phyloP scores from a whole-genome alignment of 2,113 vertebrate genomes.

The Sula dactylatra region DNA sequence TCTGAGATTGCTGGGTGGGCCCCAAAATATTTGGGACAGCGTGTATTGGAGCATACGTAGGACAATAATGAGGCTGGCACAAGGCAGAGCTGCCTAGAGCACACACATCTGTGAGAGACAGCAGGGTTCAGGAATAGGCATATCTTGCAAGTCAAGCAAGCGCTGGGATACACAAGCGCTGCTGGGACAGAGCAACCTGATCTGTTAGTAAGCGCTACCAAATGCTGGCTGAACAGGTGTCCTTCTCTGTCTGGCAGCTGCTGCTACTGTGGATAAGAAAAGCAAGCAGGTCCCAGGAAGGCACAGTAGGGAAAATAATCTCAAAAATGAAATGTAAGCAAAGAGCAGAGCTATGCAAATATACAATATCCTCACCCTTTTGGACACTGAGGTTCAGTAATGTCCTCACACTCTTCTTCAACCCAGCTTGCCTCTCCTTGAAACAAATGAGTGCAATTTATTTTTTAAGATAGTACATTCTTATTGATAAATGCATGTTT shows the following conservation, averaged over 20 bases:
- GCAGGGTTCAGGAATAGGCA: background rate
- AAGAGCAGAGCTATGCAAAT: conserved; percentile 24
- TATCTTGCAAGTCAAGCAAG: background rate
- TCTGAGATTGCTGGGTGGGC: background rate
- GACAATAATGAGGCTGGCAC: background rate
- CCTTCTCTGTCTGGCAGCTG: background rate
- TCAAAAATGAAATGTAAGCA: background rate
- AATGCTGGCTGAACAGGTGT: background rate
- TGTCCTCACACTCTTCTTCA: conserved; percentile 75
- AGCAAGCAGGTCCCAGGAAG: background rate
- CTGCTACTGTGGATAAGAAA: background rate
- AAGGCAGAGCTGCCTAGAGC: background rate
- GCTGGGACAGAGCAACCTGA: background rate
- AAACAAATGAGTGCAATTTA: conserved; percentile 51
- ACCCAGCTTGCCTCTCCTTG: conserved; percentile 79
- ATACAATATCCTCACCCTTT: conserved; percentile 72
- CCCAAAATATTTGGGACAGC: background rate
- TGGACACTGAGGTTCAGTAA: conserved; percentile 75
- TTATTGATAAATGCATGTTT: background rate
- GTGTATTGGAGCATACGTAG: background rate
- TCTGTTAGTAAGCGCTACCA: background rate
- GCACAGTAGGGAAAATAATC: background rate
- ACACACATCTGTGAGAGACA: background rate
- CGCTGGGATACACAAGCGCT: background rate
- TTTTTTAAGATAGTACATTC: conserved; percentile 8